Evolutionary conservation across 2,113 vertebrate species (phyloP).

Genomic region (Amphiprion percula): DNA sequence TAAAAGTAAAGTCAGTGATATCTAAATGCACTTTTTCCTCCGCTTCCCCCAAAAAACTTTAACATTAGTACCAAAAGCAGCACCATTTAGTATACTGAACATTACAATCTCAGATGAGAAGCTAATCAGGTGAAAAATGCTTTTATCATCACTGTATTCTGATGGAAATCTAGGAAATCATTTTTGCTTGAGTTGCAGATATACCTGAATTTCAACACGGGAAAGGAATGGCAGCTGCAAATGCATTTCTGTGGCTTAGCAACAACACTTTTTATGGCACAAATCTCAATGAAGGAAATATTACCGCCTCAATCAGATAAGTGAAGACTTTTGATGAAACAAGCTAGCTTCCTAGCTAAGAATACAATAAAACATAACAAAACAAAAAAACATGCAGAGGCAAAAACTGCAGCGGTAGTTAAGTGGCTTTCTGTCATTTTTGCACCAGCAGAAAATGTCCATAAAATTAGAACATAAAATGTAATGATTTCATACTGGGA

Average conservation of each 20-base stretch:
- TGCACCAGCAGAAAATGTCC: slow-evolving; percentile 66
- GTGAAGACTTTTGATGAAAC: slow-evolving; percentile 55
- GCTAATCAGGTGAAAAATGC: slow-evolving; percentile 11
- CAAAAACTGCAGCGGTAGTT: slow-evolving; percentile 54
- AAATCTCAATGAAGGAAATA: slow-evolving; percentile 23
- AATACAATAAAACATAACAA: slow-evolving; percentile 5
- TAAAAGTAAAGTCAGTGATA: slow-evolving; percentile 39
- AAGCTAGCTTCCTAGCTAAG: slow-evolving; percentile 35
- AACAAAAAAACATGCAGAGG: slow-evolving; percentile 53
- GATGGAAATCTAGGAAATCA: slow-evolving; percentile 4
- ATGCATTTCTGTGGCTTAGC: slow-evolving; percentile 32
- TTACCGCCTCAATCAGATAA: slow-evolving; percentile 23
- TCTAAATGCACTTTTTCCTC: slow-evolving; percentile 13
- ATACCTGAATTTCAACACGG: slow-evolving; percentile 9
- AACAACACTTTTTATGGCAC: slow-evolving; percentile 52
- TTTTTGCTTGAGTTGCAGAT: slow-evolving; percentile 28
- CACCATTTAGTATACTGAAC: slow-evolving; percentile 38
- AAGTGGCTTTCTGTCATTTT: slow-evolving; percentile 66
- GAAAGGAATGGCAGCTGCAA: slow-evolving; percentile 7
- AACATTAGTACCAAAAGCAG: slow-evolving; percentile 47
- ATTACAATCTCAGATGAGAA: slow-evolving; percentile 19
- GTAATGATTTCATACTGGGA: slow-evolving; percentile 71
- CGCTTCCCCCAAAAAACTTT: background rate
- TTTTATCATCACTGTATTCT: slow-evolving; percentile 1
- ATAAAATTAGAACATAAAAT: slow-evolving; percentile 66